A percentile compares a stretch with the other conserved stretches of the same genome.
phyloP scores from a whole-genome alignment of 2,113 vertebrate genomes.

The Alligator sinensis region DNA sequence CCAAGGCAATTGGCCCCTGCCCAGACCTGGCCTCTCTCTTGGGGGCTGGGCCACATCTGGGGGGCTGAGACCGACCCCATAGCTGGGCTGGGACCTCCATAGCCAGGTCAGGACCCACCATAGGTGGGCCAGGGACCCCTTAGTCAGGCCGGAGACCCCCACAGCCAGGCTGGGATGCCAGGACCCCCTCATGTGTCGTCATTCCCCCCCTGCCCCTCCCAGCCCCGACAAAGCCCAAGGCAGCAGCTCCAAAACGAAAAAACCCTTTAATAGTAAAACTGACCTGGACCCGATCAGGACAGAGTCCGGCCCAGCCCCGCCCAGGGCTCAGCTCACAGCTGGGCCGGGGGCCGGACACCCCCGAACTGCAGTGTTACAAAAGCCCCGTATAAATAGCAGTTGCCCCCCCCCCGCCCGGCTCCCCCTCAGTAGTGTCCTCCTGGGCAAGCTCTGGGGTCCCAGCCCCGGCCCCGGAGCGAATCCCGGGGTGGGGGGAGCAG shows the following conservation, averaged over 20 bases:
- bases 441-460: not conserved
- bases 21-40: not conserved
- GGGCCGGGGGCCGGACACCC: not conserved
- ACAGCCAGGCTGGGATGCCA: not conserved
- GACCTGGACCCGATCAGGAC: not conserved
- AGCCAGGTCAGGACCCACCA: not conserved
- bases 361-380: slow-evolving; percentile 49
- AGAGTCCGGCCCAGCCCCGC: not conserved
- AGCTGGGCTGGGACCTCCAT: fast-evolving
- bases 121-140: no score
- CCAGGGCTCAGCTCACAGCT: no score
- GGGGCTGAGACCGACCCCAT: not conserved
- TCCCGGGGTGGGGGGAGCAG: not conserved
- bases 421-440: slow-evolving; percentile 56
- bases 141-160: not conserved
- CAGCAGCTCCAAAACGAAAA: not conserved
- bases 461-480: not conserved
- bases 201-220: fast-evolving
- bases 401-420: not conserved
- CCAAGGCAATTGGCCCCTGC: no score
- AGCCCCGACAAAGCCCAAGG: not conserved
- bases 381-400: slow-evolving; percentile 76
- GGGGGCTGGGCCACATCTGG: not conserved
- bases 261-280: not conserved
- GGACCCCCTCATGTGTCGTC: not conserved